Conservation (phyloP, 2,113 vertebrate species). For the Mystacornis crossleyi region DNA sequence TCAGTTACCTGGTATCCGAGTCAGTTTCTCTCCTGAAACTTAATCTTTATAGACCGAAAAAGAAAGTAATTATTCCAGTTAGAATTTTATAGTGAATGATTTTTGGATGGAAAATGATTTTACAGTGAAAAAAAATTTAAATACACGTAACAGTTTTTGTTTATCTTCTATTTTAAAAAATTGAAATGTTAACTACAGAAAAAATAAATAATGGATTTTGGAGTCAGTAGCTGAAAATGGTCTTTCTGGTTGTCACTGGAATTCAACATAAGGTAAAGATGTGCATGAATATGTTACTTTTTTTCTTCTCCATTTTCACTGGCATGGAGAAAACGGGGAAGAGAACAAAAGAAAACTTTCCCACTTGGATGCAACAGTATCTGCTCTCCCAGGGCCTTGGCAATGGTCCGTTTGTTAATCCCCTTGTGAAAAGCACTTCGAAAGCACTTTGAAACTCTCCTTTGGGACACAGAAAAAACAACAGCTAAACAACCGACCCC, state of each 20-base stretch:
- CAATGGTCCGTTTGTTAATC: conserved; percentile 1
- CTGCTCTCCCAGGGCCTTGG: not conserved
- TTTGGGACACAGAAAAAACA: not conserved
- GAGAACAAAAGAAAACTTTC: not conserved
- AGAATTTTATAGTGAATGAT: not conserved
- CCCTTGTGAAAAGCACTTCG: not conserved
- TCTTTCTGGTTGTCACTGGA: not conserved
- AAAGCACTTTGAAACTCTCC: conserved; percentile 41
- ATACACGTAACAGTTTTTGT: not conserved
- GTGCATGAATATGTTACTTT: not conserved
- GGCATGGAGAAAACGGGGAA: not conserved
- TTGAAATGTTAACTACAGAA: not conserved
- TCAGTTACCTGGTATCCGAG: not conserved
- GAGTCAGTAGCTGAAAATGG: not conserved
- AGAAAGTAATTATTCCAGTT: not conserved
- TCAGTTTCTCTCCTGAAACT: not conserved
- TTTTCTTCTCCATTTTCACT: not conserved
- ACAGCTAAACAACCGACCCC: conserved; percentile 15
- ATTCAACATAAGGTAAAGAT: not conserved
- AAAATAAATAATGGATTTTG: not conserved
- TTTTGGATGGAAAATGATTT: not conserved
- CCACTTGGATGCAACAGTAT: not conserved
- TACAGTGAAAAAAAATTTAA: not conserved
- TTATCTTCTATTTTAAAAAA: not conserved
- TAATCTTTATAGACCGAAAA: not conserved